A percentile compares a stretch with the other conserved stretches of the same genome.
phyloP scores from a whole-genome alignment of 1,140 invertebrate species.

The Lordiphosa stackelbergi region DNA sequence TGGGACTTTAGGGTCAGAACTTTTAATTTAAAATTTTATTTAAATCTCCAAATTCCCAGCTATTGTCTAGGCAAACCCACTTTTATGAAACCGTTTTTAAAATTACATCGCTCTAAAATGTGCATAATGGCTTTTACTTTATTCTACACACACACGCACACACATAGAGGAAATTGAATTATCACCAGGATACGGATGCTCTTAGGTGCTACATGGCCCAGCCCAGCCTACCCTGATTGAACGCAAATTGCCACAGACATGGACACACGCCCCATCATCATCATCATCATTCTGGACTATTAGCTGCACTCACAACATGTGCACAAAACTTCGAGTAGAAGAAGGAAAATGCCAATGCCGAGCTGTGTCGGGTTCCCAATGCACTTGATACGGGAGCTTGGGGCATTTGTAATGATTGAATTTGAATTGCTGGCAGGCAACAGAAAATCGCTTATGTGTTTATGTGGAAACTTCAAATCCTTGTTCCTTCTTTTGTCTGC shows the following conservation, averaged over 20 bases:
- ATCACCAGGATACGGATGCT: slow-evolving; percentile 11
- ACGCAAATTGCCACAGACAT: slow-evolving; percentile 30
- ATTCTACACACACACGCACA: slow-evolving; percentile 5
- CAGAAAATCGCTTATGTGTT: slow-evolving; percentile 38
- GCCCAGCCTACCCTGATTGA: slow-evolving; percentile 14
- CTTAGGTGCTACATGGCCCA: slow-evolving; percentile 7
- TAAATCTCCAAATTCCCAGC: too few species aligned
- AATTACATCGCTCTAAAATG: neutral
- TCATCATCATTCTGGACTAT: slow-evolving; percentile 23
- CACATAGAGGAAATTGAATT: slow-evolving; percentile 6
- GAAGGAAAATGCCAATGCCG: slow-evolving; percentile 35
- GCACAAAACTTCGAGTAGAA: slow-evolving; percentile 14
- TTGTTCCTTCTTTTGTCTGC: slow-evolving; percentile 3
- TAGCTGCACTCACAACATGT: slow-evolving; percentile 38
- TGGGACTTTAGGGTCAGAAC: too few species aligned
- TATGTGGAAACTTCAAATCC: slow-evolving; percentile 19
- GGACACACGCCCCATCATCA: slow-evolving; percentile 4
- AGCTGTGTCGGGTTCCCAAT: slow-evolving; percentile 3
- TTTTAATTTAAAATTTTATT: too few species aligned
- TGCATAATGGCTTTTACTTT: slow-evolving; percentile 11
- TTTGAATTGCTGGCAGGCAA: slow-evolving; percentile 52
- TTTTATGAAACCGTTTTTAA: too few species aligned
- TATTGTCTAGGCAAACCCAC: too few species aligned
- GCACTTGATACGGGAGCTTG: slow-evolving; percentile 43
- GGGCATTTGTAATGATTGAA: slow-evolving; percentile 67